A percentile compares a stretch with the other conserved stretches of the same genome.
Conservation (phyloP, 2,888 invertebrate species). For the Gastrophysa polygoni region DNA sequence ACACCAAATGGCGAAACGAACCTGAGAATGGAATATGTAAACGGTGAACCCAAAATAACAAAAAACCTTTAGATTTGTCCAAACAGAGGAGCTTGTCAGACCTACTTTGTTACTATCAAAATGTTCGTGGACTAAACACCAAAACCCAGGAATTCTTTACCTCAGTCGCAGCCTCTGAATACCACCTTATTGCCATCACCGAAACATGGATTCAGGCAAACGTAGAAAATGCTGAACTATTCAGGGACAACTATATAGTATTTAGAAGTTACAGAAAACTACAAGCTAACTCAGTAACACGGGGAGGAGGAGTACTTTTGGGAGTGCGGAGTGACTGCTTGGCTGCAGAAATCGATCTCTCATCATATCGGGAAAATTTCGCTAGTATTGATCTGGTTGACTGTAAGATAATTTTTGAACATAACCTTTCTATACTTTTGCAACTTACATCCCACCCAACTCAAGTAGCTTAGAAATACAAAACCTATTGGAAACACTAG, state of each 20-base stretch:
- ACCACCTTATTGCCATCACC: neutral
- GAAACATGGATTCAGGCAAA: neutral
- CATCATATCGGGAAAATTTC: neutral
- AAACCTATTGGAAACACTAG: no score
- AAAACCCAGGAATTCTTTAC: conserved; percentile 1
- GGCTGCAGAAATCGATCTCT: neutral
- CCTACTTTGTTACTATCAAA: conserved; percentile 1
- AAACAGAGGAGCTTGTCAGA: neutral
- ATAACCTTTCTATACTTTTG: no score
- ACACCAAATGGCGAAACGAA: no score
- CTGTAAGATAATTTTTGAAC: neutral
- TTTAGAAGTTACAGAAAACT: neutral
- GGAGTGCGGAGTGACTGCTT: neutral
- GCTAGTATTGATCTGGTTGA: neutral
- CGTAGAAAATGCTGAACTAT: neutral
- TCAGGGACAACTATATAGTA: neutral
- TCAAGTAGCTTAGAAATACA: no score
- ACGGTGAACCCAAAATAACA: neutral
- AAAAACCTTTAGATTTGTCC: neutral
- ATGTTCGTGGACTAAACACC: conserved; percentile 11
- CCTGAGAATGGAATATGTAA: no score
- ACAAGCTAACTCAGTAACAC: neutral
- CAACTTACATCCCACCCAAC: no score
- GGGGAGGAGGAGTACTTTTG: neutral
- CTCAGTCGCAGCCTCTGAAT: neutral